These are phyloP conservation scores for Coecobrya sp. DNA, from an alignment of 2,888 invertebrate genomes.

Conservation along the genomic window DNA sequence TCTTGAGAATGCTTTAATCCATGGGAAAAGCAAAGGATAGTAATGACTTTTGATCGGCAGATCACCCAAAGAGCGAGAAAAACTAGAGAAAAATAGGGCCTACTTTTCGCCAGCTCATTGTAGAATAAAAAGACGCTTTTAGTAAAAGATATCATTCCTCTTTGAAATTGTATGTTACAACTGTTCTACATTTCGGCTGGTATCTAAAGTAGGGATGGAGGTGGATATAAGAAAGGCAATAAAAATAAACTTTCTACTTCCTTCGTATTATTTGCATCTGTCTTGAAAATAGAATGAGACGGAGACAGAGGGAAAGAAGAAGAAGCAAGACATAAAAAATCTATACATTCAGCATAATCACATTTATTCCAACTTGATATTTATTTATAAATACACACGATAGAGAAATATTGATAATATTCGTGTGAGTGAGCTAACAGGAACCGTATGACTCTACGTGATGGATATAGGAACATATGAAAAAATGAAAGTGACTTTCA, in stretches of 20 bases:
- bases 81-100: background rate
- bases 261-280: slow-evolving; percentile 2
- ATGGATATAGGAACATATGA: background rate
- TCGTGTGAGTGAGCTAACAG: background rate
- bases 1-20: slow-evolving; percentile 36
- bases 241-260: slow-evolving; percentile 17
- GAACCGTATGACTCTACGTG: background rate
- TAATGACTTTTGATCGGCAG: slow-evolving; percentile 48
- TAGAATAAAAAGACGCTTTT: background rate
- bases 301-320: background rate
- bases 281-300: background rate
- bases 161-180: background rate
- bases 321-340: background rate
- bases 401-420: background rate
- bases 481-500: background rate
- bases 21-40: slow-evolving; percentile 1
- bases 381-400: slow-evolving; percentile 14
- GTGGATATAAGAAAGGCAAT: slow-evolving; percentile 15
- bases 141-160: background rate
- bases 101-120: background rate
- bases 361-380: slow-evolving; percentile 13
- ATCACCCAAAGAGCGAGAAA: background rate
- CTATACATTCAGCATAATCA: slow-evolving; percentile 1
- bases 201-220: background rate
- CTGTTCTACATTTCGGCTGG: background rate